Evolutionary conservation across 2,113 vertebrate genomes (phyloP).

Genomic region (Catharus bicknelli): DNA sequence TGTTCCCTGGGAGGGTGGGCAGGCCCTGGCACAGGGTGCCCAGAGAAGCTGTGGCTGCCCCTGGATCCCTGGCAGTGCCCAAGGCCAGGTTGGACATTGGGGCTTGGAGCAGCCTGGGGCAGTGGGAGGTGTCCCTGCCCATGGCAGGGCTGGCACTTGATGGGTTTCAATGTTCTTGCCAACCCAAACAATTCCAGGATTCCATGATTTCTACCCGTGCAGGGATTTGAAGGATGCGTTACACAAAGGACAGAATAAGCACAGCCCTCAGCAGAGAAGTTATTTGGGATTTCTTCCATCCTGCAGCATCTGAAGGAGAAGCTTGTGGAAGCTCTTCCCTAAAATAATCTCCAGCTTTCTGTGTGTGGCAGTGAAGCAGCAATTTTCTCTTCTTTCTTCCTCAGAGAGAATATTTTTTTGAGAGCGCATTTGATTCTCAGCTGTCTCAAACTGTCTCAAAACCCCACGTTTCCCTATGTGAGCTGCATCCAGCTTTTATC

Average conservation of each 20-base stretch:
- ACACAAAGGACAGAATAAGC: neutral
- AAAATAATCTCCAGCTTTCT: conserved; percentile 11
- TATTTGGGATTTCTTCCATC: neutral
- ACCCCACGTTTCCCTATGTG: neutral
- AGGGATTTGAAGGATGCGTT: neutral
- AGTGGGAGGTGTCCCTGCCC: neutral
- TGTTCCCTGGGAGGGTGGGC: neutral
- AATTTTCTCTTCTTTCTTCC: neutral
- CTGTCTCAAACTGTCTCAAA: neutral
- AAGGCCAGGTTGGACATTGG: neutral
- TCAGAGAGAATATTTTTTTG: neutral
- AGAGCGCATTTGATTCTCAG: neutral
- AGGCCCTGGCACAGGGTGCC: neutral
- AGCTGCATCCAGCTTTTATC: neutral
- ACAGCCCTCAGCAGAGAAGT: neutral
- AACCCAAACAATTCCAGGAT: neutral
- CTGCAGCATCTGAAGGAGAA: neutral
- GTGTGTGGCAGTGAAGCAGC: conserved; percentile 32
- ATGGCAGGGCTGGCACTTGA: rapidly evolving
- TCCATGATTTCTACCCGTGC: neutral
- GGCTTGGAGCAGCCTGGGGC: neutral
- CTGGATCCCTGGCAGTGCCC: neutral
- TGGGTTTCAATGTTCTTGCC: neutral
- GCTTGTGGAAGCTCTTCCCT: neutral
- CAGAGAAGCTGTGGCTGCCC: neutral